Base-by-base conservation (phyloP, 2,888 invertebrate genomes). In the Altica lythri region DNA sequence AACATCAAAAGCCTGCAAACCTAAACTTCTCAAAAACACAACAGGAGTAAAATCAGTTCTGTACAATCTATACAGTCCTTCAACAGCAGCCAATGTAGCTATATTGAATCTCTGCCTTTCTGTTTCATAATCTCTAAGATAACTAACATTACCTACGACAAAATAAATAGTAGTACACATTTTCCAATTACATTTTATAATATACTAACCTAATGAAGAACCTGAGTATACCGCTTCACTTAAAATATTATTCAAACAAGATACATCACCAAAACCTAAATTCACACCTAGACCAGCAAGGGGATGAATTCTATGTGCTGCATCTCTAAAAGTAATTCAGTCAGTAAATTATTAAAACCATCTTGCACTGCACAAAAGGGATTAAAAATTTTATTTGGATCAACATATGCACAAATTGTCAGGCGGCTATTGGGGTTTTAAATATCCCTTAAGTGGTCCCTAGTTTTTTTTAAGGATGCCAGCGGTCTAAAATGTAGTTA, bases 251-350 rank as follows among this genome's bases (percentile, higher is more conserved):
- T 86, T 83, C n/a, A 99, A 79, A 61, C 84, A 83, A 19, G 81
- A 78, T 0, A 95, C 88, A 78, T 99, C 99, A 4, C 94, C 93
- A 74, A 98, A 95, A 1, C 99, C 99, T 35, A 99, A 80, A 79
- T 99, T 99, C 0, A 97, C 94, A 4, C 99, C 99, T 78, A 97
- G 97, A 0, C 98, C 98, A 27, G 98, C 98, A 62, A 99, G 75
- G 0, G 98, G 98, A 77, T 99, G 98, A 13, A 98, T 84, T 61
- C 95, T 82, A 78, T 97, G 90, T 0, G 92, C 89, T 32, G 93
- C 90, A 76, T 93, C 93, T 0, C 90, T 90, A 68, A 44, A 38
- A 34, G 27, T 25, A 45, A 32, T 29, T 16, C 18, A 37, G 12
- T 32, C n/a, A n/a, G n/a, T n/a, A n/a, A n/a, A n/a, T n/a, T n/a